These are phyloP conservation scores for Spicauda simplicius DNA, from an alignment of 2,888 invertebrate species.

Conservation along the genomic window DNA sequence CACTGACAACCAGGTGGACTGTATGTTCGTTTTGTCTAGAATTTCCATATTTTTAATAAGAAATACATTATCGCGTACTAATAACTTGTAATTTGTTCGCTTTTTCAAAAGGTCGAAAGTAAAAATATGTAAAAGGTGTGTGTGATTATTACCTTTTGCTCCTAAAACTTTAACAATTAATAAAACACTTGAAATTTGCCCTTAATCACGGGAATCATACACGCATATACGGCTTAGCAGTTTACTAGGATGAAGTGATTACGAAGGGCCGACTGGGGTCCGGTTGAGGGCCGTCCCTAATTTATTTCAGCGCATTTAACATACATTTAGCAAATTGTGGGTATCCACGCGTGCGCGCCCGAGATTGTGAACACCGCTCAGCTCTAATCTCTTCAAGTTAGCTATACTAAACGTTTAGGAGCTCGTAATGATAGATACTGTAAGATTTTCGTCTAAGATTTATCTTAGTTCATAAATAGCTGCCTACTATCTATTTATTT, in stretches of 20 bases:
- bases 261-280: conserved; percentile 36
- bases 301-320: conserved; percentile 46
- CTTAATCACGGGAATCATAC: neutral
- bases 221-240: neutral
- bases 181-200: neutral
- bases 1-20: too few relatives aligned
- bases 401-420: neutral
- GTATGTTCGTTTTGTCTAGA: too few relatives aligned
- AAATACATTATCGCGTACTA: too few relatives aligned
- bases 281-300: conserved; percentile 38
- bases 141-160: neutral
- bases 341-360: conserved; percentile 12
- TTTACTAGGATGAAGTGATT: conserved; percentile 47
- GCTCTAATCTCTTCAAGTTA: conserved; percentile 9
- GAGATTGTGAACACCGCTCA: conserved; percentile 41
- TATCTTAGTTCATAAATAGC: too few relatives aligned
- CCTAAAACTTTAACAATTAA: neutral
- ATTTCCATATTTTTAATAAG: too few relatives aligned
- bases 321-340: conserved; percentile 43
- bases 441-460: neutral
- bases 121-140: too few relatives aligned
- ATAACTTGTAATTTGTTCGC: too few relatives aligned
- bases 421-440: neutral
- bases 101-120: too few relatives aligned
- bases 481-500: too few relatives aligned